Base-by-base conservation (phyloP, 2,888 invertebrate genomes). In the Entomobrya multifasciata region DNA sequence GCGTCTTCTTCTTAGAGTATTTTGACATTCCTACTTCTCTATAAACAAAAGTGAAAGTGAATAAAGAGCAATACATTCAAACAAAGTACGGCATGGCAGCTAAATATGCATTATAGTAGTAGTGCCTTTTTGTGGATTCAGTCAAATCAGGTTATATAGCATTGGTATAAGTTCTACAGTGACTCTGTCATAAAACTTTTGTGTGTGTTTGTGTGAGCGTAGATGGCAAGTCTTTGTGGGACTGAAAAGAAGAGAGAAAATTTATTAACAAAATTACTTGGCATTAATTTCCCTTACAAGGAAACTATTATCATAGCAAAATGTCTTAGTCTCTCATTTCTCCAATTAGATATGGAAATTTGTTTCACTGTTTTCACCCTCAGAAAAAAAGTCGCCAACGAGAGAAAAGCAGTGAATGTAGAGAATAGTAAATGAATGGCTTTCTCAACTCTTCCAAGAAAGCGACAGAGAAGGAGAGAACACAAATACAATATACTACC, bases 241-340 rank as follows among this genome's bases (percentile, higher is more conserved):
- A 27, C 52, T 83, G 47, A 36, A 85, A 78, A 30, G 76, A 85
- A 72, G 78, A 85, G 85, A 80, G 76, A 81, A 87, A 89, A 88
- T 89, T 89, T 88, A 87, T 87, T 89, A 89, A 89, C 81, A 85
- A 89, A 89, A 89, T 89, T 89, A 87, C 85, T 88, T 84, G 36
- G 88, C 88, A 88, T 89, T 89, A 89, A 89, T 88, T 89, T 89
- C 81, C 87, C 81, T 88, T 83, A 62, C 70, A 86, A 67, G 83
- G 87, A 88, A 87, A 86, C 88, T 78, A 88, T 86, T 86, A 86
- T 86, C 87, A 88, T 57, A 83, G 83, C 49, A 83, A 87, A 85
- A 82, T 87, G 87, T 87, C 87, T 82, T 65, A 74, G 67, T 78
- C 67, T 81, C 86, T 88, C 76, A 86, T 80, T 88, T 86, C 83